Conservation (phyloP, 1,140 invertebrate genomes). For the Pectinophora gossypiella region DNA sequence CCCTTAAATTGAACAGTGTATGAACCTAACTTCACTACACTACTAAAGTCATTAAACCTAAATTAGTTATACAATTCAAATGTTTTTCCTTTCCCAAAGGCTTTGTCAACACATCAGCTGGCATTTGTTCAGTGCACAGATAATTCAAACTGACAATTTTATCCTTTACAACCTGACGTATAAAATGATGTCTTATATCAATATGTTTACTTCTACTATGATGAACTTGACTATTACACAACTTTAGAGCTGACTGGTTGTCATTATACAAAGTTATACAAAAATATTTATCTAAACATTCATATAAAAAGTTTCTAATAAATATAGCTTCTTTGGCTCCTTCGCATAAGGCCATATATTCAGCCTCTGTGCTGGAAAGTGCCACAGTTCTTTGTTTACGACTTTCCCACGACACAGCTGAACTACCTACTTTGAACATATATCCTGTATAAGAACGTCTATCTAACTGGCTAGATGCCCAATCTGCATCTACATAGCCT, state of each 20-base stretch:
- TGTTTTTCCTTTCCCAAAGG: slow-evolving; percentile 10
- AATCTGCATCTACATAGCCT: slow-evolving; percentile 46
- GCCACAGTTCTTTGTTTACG: slow-evolving; percentile 47
- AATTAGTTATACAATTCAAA: slow-evolving; percentile 7
- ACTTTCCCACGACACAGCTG: slow-evolving; percentile 36
- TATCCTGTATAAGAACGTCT: slow-evolving; percentile 47
- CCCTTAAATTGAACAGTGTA: too few relatives aligned
- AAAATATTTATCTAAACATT: too few relatives aligned
- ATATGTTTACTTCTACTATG: slow-evolving; percentile 13
- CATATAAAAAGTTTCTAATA: slow-evolving; percentile 9
- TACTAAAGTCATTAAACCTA: slow-evolving; percentile 6
- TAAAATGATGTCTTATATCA: slow-evolving; percentile 14
- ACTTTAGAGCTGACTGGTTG: slow-evolving; percentile 4
- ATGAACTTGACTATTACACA: slow-evolving; percentile 5
- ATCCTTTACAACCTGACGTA: slow-evolving; percentile 14
- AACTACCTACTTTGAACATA: slow-evolving; percentile 27
- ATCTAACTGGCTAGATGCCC: slow-evolving; percentile 29
- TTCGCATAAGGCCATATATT: slow-evolving; percentile 33
- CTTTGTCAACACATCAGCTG: slow-evolving; percentile 13
- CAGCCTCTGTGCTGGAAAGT: slow-evolving; percentile 51
- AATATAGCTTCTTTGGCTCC: slow-evolving; percentile 32
- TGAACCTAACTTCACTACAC: too few relatives aligned
- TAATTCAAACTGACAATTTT: slow-evolving; percentile 12
- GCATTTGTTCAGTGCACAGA: slow-evolving; percentile 11
- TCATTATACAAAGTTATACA: slow-evolving; percentile 7